Evolutionary conservation across 2,797 vertebrate genomes (phyloP).

Genomic region (Columba guinea): DNA sequence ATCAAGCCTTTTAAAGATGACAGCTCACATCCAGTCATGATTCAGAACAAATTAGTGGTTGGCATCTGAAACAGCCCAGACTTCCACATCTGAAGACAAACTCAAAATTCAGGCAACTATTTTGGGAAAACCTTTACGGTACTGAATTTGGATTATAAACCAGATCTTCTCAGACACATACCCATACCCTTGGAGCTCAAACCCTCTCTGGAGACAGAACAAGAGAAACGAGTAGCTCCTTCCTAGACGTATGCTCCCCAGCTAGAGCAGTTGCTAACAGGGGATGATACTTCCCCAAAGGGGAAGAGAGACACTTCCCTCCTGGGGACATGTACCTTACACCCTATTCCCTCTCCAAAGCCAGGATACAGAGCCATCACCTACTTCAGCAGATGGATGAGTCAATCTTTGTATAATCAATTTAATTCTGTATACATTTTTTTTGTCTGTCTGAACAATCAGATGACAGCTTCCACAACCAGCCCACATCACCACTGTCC

Average conservation of each 20-base stretch:
- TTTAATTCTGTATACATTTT: background rate
- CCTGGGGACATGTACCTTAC: background rate
- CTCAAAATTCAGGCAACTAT: background rate
- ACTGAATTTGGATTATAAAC: background rate
- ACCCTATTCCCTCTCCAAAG: background rate
- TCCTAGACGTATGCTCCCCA: background rate
- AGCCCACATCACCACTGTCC: background rate
- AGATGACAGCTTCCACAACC: background rate
- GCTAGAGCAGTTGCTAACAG: background rate
- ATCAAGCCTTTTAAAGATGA: background rate
- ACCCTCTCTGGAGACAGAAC: background rate
- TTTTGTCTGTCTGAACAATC: background rate
- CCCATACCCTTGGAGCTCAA: background rate
- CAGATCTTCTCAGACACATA: background rate
- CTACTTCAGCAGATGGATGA: background rate
- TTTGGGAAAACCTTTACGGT: background rate
- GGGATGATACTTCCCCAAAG: background rate
- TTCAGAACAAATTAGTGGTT: background rate
- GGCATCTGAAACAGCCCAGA: background rate
- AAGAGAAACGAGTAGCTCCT: background rate
- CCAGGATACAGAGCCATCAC: background rate
- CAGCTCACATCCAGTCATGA: background rate
- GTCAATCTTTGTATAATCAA: background rate
- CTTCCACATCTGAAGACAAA: background rate
- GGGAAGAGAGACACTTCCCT: background rate